phyloP scores from a whole-genome alignment of 2,888 invertebrate species.

The Onthophagus sagittarius region DNA sequence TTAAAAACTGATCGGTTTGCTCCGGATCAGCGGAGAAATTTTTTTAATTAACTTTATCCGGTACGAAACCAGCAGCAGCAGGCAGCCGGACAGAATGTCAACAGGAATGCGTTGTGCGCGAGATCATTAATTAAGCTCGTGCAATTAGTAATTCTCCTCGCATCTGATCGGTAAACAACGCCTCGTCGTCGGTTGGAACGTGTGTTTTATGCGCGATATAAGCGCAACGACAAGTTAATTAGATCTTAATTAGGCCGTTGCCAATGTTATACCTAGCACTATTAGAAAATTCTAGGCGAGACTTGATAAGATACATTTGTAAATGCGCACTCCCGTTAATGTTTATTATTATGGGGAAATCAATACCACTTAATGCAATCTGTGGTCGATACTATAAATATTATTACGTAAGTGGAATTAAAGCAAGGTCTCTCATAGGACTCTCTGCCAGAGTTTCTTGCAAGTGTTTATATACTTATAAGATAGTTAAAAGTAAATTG shows the following conservation, averaged over 20 bases:
- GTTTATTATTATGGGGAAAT: background rate
- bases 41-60: background rate
- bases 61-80: background rate
- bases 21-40: background rate
- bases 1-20: background rate
- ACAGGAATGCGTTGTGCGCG: background rate
- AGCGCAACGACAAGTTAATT: background rate
- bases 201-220: background rate
- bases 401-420: background rate
- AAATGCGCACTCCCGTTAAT: background rate
- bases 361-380: background rate
- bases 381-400: background rate
- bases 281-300: background rate
- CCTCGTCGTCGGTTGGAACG: background rate
- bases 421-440: background rate
- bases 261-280: background rate
- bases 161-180: background rate
- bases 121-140: background rate
- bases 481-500: too few relatives aligned
- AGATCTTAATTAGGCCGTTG: background rate
- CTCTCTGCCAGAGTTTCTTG: too few relatives aligned
- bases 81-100: background rate
- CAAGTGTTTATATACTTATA: too few relatives aligned
- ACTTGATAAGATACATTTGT: background rate
- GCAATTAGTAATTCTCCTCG: background rate